A percentile compares a stretch with the other conserved stretches of the same genome.
Evolutionary conservation across 2,113 vertebrate species (phyloP).

Genomic region (Perca schrenkii): DNA sequence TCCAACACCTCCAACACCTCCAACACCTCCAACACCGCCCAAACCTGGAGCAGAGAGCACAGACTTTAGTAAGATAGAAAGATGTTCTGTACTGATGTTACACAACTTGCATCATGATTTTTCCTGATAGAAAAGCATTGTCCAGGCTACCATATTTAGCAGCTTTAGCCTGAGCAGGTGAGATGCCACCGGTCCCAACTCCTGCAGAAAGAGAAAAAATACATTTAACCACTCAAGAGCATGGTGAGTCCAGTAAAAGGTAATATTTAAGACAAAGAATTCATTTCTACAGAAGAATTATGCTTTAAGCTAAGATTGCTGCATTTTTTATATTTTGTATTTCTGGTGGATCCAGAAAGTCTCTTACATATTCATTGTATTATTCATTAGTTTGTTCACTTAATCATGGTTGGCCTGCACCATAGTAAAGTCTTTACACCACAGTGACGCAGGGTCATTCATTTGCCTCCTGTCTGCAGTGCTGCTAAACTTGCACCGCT

Average conservation of each 20-base stretch:
- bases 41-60: constrained; percentile 50
- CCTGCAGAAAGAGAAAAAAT: constrained; percentile 48
- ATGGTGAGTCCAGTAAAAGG: too few species aligned
- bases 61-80: constrained; percentile 23
- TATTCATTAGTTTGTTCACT: too few species aligned
- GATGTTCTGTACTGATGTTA: background rate
- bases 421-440: too few species aligned
- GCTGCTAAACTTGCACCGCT: too few species aligned
- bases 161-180: constrained; percentile 88
- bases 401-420: too few species aligned
- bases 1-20: constrained; percentile 4
- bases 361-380: too few species aligned
- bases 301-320: background rate
- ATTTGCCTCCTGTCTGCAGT: too few species aligned
- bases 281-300: constrained; percentile 1
- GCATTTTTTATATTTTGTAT: too few species aligned
- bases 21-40: constrained; percentile 13
- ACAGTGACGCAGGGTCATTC: too few species aligned
- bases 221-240: background rate
- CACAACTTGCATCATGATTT: background rate
- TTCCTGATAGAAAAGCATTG: background rate
- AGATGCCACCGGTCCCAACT: constrained; percentile 82
- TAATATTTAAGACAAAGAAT: too few species aligned
- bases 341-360: too few species aligned
- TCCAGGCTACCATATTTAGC: constrained; percentile 84